Base-by-base conservation (phyloP, 2,113 vertebrate genomes). In the Elanus axillaris region DNA sequence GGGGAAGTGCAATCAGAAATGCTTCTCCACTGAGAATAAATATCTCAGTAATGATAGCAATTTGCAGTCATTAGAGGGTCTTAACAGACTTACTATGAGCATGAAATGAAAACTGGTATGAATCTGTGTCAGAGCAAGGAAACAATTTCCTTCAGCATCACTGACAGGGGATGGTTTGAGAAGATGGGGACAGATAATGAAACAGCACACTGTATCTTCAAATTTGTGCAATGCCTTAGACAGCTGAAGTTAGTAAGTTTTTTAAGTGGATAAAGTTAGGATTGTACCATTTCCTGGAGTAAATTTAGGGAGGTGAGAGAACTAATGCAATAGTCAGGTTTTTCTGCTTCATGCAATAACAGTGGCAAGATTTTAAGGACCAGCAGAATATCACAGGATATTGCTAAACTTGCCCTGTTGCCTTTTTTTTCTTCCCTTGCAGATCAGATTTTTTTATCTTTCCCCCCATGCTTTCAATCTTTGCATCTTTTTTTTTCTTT, bases 381-480 rank as follows among this genome's bases (percentile, higher is more conserved):
- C 38, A 83, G 45, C 7, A 80, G 34, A 80, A 60, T 85, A 94
- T 59, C 53, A 66, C 7, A 82, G 25, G 23, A 64, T 88, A 96
- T 21, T 77, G 62, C 83, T 79, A 81, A 64, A 89, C 68, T 84
- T 77, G 50, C 69, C 34, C 60, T 85, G 16, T 68, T 5, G 1
- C 59, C 6, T 60, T 83, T 82, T 87, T 82, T 58, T 74, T 23
- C 26, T 94, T 48, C 64, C 68, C 45, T 75, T 69, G 23, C 3
- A 20, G 85, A 95, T 86, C 3, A 7, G 27, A 59, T 38, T 82
- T 94, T 71, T 88, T 66, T 10, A 50, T 92, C 66, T 83, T 88
- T 84, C 59, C 40, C 32, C 93, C 42, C 36, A 63, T 91, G 86
- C 68, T 94, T 85, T 95, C 86, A 83, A 94, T 81, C 87, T 89